A percentile compares a stretch with the other conserved stretches of the same genome.
Evolutionary conservation across 2,888 invertebrate species (phyloP).

Genomic region (Pammene fasciana): DNA sequence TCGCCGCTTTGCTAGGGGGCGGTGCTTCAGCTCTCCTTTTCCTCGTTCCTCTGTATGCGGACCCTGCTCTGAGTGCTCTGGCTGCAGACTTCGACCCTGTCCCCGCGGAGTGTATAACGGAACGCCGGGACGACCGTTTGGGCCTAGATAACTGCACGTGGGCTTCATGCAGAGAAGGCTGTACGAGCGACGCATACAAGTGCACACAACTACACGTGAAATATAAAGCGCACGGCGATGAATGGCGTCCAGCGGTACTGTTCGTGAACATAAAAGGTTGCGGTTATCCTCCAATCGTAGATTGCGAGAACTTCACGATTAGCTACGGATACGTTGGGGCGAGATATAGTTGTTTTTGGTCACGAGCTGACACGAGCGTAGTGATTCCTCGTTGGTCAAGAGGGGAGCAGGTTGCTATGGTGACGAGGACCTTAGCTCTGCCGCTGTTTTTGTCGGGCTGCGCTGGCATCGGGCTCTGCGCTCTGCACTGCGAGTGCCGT

Average conservation of each 20-base stretch:
- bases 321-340: slow-evolving; percentile 88
- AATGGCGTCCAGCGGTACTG: slow-evolving; percentile 85
- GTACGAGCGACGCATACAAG: slow-evolving; percentile 89
- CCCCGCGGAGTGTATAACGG: slow-evolving; percentile 89
- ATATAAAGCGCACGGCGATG: slow-evolving; percentile 78
- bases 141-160: slow-evolving; percentile 91
- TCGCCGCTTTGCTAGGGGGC: slow-evolving; percentile 74
- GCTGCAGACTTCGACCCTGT: slow-evolving; percentile 89
- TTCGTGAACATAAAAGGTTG: slow-evolving; percentile 93
- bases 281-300: slow-evolving; percentile 90
- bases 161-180: slow-evolving; percentile 91
- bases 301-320: slow-evolving; percentile 89
- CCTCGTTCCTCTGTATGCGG: slow-evolving; percentile 79
- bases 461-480: slow-evolving; percentile 92
- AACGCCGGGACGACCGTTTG: slow-evolving; percentile 86
- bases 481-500: slow-evolving; percentile 93
- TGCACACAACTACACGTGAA: slow-evolving; percentile 87
- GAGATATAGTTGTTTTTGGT: slow-evolving; percentile 87
- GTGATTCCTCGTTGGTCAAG: slow-evolving; percentile 93
- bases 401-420: slow-evolving; percentile 91
- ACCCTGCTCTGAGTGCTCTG: slow-evolving; percentile 83
- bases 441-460: slow-evolving; percentile 93
- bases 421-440: slow-evolving; percentile 92
- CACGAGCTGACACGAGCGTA: slow-evolving; percentile 90
- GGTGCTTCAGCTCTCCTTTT: slow-evolving; percentile 78